These are phyloP conservation scores for Puffinus mauretanicus DNA, from an alignment of 2,113 vertebrate genomes.

Conservation along the genomic window DNA sequence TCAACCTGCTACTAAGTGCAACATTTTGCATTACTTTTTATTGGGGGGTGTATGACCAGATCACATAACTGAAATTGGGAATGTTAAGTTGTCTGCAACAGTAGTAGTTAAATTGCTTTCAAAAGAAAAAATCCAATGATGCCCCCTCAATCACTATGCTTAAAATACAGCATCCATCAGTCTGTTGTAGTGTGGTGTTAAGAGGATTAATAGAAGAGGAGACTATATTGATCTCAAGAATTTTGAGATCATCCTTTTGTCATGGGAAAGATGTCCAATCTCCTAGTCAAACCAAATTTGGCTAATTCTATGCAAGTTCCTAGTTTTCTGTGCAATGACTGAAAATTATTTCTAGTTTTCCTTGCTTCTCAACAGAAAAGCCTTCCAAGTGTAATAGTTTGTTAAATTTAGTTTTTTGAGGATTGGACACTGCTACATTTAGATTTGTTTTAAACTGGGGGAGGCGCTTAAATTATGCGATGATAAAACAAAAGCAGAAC, in stretches of 20 bases:
- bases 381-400: background rate
- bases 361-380: background rate
- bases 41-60: background rate
- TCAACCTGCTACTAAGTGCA: background rate
- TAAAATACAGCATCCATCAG: background rate
- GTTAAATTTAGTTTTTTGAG: background rate
- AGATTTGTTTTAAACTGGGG: background rate
- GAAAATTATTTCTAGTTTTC: background rate
- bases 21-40: background rate
- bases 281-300: background rate
- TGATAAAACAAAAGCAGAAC: constrained; percentile 28
- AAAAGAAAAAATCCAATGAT: background rate
- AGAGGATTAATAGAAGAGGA: background rate
- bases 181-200: background rate
- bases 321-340: background rate
- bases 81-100: background rate
- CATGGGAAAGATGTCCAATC: background rate
- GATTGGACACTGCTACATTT: background rate
- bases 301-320: background rate
- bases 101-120: background rate
- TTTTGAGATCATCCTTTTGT: background rate
- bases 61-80: background rate
- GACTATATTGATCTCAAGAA: background rate
- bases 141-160: background rate
- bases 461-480: background rate